Base-by-base conservation (phyloP, 2,797 vertebrate genomes). In the Myotis daubentonii region DNA sequence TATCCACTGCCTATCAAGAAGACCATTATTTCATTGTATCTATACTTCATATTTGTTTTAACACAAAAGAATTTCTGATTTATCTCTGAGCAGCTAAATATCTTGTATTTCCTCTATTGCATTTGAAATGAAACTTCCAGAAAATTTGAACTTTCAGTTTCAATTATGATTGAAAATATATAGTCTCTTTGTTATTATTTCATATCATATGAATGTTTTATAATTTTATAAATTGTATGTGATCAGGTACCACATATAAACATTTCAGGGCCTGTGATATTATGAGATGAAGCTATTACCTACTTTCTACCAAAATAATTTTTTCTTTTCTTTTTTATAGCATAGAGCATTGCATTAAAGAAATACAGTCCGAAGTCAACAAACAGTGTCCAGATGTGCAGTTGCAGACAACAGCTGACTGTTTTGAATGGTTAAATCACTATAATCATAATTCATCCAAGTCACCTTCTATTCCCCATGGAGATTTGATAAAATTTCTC, bases 401-500 rank as follows among this genome's bases (percentile, higher is more conserved):
- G 66, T 97, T 99, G 0, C 98, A 98, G 47, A 99, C 98, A 94
- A 98, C 98, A 36, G 94, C 97, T 6, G 99, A 99, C 96, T 99
- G 98, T 93, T 97, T 99, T 82, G 98, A 99, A 60, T 99, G 99
- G 99, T 98, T 99, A 88, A 98, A 97, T 97, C 98, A 97, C 84
- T 98, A 97, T 96, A 97, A 84, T 86, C 98, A 98, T 92, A 97
- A 51, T 95, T 97, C 97, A 70, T 88, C 98, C 81, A 98, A 97
- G 96, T 97, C 98, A 82, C 96, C 97, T 84, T 97, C 98, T 78
- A 98, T 98, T 13, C 98, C 98, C 75, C 98, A 98, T 51, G 98
- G 98, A 93, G 98, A 99, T 68, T 97, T 99, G 93, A 97, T 98
- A 97, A 98, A 98, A 90, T 99, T 99, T 97, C 98, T 99, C 95